Evolutionary conservation across 2,797 vertebrate genomes (phyloP).

Genomic region (Coreius guichenoti): DNA sequence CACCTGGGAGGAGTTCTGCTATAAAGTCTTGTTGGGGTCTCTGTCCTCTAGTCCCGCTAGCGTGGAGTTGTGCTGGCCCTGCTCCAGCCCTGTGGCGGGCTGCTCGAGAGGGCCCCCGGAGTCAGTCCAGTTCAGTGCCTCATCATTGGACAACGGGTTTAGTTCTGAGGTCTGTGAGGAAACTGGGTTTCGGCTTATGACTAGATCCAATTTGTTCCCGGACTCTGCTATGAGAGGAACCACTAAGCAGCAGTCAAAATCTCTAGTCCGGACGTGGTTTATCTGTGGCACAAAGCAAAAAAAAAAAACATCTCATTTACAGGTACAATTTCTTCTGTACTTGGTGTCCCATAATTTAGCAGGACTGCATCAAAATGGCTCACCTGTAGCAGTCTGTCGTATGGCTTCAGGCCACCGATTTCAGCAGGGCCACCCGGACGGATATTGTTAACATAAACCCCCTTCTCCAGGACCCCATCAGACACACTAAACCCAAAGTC

Average conservation of each 20-base stretch:
- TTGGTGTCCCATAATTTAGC: neutral
- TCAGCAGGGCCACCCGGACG: constrained; percentile 90
- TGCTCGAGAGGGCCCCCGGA: constrained; percentile 66
- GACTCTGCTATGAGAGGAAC: constrained; percentile 97
- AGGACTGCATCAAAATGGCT: neutral
- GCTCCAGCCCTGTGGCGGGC: constrained; percentile 58
- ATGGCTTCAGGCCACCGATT: constrained; percentile 87
- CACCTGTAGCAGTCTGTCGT: constrained; percentile 95
- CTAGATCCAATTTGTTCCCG: constrained; percentile 93
- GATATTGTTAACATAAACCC: constrained; percentile 96
- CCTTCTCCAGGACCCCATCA: constrained; percentile 93
- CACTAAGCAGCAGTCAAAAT: constrained; percentile 98
- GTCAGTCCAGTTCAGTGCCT: constrained; percentile 77
- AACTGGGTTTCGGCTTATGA: constrained; percentile 92
- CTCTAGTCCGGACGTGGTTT: constrained; percentile 95
- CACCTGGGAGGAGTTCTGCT: constrained; percentile 71
- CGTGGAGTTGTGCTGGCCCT: constrained; percentile 63
- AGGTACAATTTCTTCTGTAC: neutral
- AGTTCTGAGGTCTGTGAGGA: constrained; percentile 74
- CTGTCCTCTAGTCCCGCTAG: constrained; percentile 70
- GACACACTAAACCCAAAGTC: constrained; percentile 99
- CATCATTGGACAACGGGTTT: constrained; percentile 68
- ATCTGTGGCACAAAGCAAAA: constrained; percentile 77
- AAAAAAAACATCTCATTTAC: neutral
- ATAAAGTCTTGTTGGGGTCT: constrained; percentile 87